Evolutionary conservation across 2,113 vertebrate species (phyloP), one percentile per base, ranked within the genome.

Genomic region (Sitta europaea): DNA sequence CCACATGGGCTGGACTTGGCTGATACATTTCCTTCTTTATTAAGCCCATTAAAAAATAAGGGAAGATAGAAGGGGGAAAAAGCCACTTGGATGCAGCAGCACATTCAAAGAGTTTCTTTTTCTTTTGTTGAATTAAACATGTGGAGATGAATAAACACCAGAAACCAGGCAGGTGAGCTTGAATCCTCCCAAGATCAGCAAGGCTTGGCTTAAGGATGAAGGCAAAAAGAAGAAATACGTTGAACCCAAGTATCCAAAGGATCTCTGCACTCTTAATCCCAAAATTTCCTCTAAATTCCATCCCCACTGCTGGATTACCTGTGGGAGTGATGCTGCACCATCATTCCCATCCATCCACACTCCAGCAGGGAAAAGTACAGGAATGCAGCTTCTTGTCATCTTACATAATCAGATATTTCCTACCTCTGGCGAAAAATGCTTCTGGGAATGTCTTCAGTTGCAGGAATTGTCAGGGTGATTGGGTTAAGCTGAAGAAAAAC

Each of bases 401-500:
- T 40, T 5, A 1, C 22, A 4, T 87, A 79, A 96, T 92, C 58
- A 18, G 35, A 80, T 95, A 92, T 93, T 95, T 33, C 85, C 65
- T 91, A 53, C 77, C 55, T 78, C 77, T 81, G 62, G 74, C 28
- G 53, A 73, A 91, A 84, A 90, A 78, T 7, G 47, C 87, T 91
- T 77, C 90, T 92, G 91, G 87, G 93, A 96, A 96, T 68, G 57
- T 88, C 42, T 96, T 79, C 54, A 63, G 70, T 18, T 53, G 35
- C 65, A 92, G 88, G 92, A 53, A 66, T 81, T 79, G 78, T 83
- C 90, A 82, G 85, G 62, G 78, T 95, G 94, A 94, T 94, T 86
- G 66, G 68, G 82, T 96, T 96, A 97, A 96, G 84, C 80, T n/a
- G 70, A 92, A 94, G 89, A 95, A 92, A 96, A 94, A 94, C 91